Evolutionary conservation across 2,888 invertebrate species (phyloP), one percentile per base, ranked within the genome.

Genomic region (Phaedon cochleariae): DNA sequence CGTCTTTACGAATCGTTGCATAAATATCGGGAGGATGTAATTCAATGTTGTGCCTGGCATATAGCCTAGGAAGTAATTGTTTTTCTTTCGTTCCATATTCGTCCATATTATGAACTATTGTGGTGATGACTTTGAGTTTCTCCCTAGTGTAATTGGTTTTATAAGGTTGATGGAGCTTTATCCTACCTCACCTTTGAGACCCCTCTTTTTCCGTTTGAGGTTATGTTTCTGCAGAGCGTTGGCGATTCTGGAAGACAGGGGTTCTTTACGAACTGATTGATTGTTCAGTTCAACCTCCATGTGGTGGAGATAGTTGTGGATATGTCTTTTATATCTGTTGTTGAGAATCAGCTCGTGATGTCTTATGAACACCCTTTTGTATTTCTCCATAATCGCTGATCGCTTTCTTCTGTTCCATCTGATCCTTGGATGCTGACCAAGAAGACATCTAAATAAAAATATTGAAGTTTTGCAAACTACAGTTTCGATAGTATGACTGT

Each of bases 361-460:
- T 17, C 80, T 74, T 48, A 80, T 77, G 58, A 77, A 80, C 0
- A 75, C 74, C 48, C 78, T 69, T 71, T 80, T 80, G 64, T 80
- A 77, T 59, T 78, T 76, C 62, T 80, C 80, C 55, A 85, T 77
- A 0, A 86, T 81, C 2, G 85, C 83, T 0, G 90, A 89, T 57
- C 90, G 84, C 58, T 90, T 84, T 1, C 89, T 87, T 22, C 94
- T 86, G 76, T 92, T 93, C 92, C 93, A 94, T 54, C 95, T 86
- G 37, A 95, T 87, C 9, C 94, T 86, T 0, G 96, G 96, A 84
- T 97, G 96, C 78, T 94, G 93, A 5, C 94, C 95, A 0, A 92
- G 88, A 0, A 92, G 86, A 77, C 97, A 97, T 76, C 90, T 90
- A 75, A 73, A 75, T 68, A 60, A 69, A 41, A 63, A 10, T 12